These are phyloP conservation scores for Betta splendens DNA, from an alignment of 2,797 vertebrate species.

Conservation along the genomic window DNA sequence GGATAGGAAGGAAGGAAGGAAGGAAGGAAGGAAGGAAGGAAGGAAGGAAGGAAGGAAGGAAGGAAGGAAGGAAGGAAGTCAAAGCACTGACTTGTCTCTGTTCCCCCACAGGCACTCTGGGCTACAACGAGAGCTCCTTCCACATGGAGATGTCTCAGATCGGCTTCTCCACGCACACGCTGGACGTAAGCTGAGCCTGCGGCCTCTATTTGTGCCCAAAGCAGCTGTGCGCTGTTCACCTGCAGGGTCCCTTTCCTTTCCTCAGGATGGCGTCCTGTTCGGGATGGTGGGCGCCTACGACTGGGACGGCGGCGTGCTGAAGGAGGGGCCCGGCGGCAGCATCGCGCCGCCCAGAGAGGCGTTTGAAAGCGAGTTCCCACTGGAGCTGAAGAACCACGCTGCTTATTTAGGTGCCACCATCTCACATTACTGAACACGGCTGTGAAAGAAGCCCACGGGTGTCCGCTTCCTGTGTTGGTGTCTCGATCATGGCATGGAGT, in stretches of 20 bases:
- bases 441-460: too few species aligned
- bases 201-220: background rate
- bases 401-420: constrained; percentile 88
- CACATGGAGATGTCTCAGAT: constrained; percentile 97
- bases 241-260: background rate
- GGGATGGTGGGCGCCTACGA: constrained; percentile 95
- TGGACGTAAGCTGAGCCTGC: constrained; percentile 88
- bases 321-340: constrained; percentile 78
- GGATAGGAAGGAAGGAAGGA: constrained; percentile 61
- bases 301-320: constrained; percentile 93
- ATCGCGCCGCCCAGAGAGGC: constrained; percentile 83
- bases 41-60: constrained; percentile 70
- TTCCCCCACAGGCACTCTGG: constrained; percentile 83
- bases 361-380: constrained; percentile 89
- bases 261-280: constrained; percentile 92
- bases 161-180: constrained; percentile 90
- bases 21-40: constrained; percentile 63
- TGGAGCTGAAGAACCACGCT: constrained; percentile 90
- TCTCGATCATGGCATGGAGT: background rate
- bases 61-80: constrained; percentile 56
- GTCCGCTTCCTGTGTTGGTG: background rate
- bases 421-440: background rate
- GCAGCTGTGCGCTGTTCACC: background rate
- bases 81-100: constrained; percentile 32
- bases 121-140: constrained; percentile 92